Percentiles rank a stretch among this genome's conserved stretches.
phyloP scores from a whole-genome alignment of 64 coral and sea anemone genomes.

The Orbicella faveolata region DNA sequence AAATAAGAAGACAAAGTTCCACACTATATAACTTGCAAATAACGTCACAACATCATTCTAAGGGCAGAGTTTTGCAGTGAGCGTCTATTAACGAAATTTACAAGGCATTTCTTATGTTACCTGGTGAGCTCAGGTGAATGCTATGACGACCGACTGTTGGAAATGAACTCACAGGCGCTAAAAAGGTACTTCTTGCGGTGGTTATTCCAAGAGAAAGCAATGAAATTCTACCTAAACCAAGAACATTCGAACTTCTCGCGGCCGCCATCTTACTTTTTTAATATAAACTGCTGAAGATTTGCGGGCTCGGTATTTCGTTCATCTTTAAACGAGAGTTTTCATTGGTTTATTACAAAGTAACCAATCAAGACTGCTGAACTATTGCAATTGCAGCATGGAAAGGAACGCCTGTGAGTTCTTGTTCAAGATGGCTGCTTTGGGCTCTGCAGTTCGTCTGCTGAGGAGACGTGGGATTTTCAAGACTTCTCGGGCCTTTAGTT shows the following conservation, averaged over 20 bases:
- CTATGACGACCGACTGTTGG: not conserved
- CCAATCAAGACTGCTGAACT: not conserved
- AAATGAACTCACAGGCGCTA: not conserved
- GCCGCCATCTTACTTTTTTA: conserved; percentile 52
- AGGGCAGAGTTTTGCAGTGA: no score
- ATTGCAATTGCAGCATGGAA: not conserved
- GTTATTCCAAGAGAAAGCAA: not conserved
- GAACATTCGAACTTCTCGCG: not conserved
- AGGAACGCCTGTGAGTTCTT: conserved; percentile 9
- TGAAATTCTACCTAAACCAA: not conserved
- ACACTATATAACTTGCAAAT: not conserved
- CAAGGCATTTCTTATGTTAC: not conserved
- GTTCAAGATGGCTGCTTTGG: not conserved
- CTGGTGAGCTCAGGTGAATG: conserved; percentile 35
- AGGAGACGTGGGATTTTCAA: conserved; percentile 19
- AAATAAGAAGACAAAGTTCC: not conserved
- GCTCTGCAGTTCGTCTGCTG: not conserved
- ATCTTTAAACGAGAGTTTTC: not conserved
- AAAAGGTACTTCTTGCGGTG: conserved; percentile 12
- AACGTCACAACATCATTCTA: not conserved
- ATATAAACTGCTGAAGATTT: not conserved
- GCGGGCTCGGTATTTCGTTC: not conserved
- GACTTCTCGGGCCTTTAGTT: conserved; percentile 19
- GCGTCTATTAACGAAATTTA: not conserved
- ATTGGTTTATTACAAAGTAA: not conserved